Evolutionary conservation across 2,888 invertebrate genomes (phyloP), one percentile per base, ranked within the genome.

Genomic region (Spicauda simplicius): DNA sequence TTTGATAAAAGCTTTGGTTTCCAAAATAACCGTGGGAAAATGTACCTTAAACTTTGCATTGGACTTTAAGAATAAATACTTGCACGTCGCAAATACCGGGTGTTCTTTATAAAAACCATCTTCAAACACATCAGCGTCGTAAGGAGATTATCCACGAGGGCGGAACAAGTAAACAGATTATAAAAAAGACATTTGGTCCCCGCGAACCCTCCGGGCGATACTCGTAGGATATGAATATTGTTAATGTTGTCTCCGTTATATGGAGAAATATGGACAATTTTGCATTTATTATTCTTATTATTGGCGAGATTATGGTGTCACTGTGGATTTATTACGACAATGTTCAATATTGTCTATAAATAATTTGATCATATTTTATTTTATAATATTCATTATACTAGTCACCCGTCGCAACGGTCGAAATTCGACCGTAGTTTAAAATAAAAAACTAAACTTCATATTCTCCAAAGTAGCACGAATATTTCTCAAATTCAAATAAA

Each of bases 161-260:
- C 76, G 82, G 79, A 82, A 83, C 82, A 83, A 86, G 88, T 88
- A 89, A 89, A 91, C 91, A 90, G 88, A 89, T 90, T 90, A 90
- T 90, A 90, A 90, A 90, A 88, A 90, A 89, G 85, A 88, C 86
- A 82, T 86, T 66, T 74, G 75, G 74, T 71, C 70, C 69, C 64
- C 68, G 68, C 65, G 72, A 58, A 58, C 64, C 64, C 64, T 64
- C 64, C 25, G 58, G 25, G 64, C 64, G 55, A 55, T 53, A 53
- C 58, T 70, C 69, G 70, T 70, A 72, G 69, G 53, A 64, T 59
- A 65, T 20, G 30, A 57, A 65, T 52, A 56, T 53, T 65, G 53
- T 67, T 67, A 57, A 61, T 61, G 58, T 69, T 69, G 58, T 58
- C 64, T 53, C 58, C 45, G 58, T 57, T 52, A 58, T 48, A 25